A percentile compares a stretch with the other conserved stretches of the same genome.
These are phyloP conservation scores for Anastatus disparis DNA, from an alignment of 1,140 invertebrate genomes.

Conservation along the genomic window DNA sequence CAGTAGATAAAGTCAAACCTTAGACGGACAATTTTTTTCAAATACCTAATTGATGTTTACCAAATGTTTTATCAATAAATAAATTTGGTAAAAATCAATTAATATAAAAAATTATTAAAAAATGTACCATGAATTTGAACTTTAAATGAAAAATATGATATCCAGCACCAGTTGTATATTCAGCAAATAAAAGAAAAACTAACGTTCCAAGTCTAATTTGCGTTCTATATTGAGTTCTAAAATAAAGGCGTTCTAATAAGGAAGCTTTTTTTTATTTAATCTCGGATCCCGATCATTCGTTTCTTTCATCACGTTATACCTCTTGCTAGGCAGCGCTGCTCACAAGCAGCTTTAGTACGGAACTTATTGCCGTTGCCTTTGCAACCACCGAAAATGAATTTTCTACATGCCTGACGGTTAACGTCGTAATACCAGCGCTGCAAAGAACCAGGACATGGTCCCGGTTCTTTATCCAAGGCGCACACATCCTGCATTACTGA, in stretches of 20 bases:
- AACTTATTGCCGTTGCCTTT: conserved; percentile 78
- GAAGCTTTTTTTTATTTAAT: no score
- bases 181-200: conserved; percentile 12
- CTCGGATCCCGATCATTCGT: no score
- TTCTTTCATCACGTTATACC: conserved; percentile 47
- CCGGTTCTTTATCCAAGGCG: conserved; percentile 65
- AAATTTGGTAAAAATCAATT: no score
- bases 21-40: no score
- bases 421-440: conserved; percentile 73
- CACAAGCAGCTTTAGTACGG: conserved; percentile 69
- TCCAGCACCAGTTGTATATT: conserved; percentile 13
- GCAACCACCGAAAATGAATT: conserved; percentile 75
- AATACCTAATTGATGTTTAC: no score
- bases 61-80: no score
- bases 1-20: no score
- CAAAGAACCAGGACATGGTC: conserved; percentile 69
- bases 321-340: conserved; percentile 65
- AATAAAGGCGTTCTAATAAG: not conserved
- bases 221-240: conserved; percentile 18
- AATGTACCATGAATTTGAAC: not conserved
- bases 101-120: not conserved
- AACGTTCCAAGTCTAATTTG: not conserved
- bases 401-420: conserved; percentile 65
- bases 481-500: conserved; percentile 69
- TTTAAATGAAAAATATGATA: not conserved